Evolutionary conservation across 2,113 vertebrate genomes (phyloP), one percentile per base, ranked within the genome.

Genomic region (Leptosomus discolor): DNA sequence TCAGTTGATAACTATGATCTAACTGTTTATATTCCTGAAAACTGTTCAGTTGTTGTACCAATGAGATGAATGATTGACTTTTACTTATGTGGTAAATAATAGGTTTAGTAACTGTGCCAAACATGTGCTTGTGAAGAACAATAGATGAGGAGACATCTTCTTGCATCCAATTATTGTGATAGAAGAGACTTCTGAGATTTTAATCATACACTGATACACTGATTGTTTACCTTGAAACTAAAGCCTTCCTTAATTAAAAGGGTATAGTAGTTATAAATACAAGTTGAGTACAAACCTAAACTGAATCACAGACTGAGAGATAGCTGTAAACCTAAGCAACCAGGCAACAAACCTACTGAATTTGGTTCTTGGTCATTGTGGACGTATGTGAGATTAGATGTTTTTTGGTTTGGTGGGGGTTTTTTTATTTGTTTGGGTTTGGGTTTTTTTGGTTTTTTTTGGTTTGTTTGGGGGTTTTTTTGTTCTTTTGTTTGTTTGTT

Each of bases 21-120:
- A 81, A 88, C 34, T 93, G 74, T 96, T 94, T 82, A 29, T 91
- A 75, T 96, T 97, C 71, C 78, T 97, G 92, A 78, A 80, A 88
- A 56, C 84, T 89, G 43, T 85, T 96, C 64, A 69, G 74, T 95
- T 88, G 45, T 30, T 84, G 39, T 76, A 90, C 50, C 43, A 77
- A 22, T 69, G 57, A 61, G 65, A 56, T 80, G 46, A 22, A 68
- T 41, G 12, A 74, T 63, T 74, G 85, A 63, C 48, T 91, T 34
- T n/a, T 34, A 73, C 54, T 71, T 80, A 8, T 51, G 50, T 87
- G 20, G 27, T 80, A 73, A 85, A 70, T 85, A 68, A 58, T 81
- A 89, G 58, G 24, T 81, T 70, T 94, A 87, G 80, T 85, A 77
- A 89, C 84, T 67, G 84, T 96, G 92, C 94, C 89, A 96, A 92